These are phyloP conservation scores for Origma solitaria DNA, from an alignment of 2,113 vertebrate genomes.

Conservation along the genomic window DNA sequence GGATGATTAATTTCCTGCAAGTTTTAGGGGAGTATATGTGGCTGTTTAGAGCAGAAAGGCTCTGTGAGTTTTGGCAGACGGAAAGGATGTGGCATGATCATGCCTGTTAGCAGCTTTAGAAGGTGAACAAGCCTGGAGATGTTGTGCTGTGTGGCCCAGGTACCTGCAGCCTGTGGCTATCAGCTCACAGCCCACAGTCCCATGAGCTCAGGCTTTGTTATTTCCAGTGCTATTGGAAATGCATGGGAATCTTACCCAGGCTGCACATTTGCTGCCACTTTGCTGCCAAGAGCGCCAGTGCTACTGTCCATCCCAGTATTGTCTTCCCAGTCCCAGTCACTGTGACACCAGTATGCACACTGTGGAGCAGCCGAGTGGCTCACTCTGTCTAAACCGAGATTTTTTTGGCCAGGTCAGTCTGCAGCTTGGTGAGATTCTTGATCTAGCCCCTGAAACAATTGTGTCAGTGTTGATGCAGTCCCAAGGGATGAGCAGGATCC, in stretches of 20 bases:
- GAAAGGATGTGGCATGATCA: not conserved
- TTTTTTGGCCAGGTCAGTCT: not conserved
- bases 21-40: not conserved
- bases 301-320: not conserved
- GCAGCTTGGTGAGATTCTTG: not conserved
- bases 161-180: not conserved
- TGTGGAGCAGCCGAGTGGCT: not conserved
- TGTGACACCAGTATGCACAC: not conserved
- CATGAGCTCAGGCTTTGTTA: not conserved
- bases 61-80: not conserved
- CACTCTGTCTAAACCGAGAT: not conserved
- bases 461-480: not conserved
- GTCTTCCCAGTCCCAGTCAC: not conserved
- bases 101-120: not conserved
- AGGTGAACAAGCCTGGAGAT: not conserved
- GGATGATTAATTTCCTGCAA: not conserved
- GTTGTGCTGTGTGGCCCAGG: accelerated
- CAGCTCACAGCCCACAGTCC: not conserved
- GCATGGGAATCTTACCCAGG: not conserved
- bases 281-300: not conserved
- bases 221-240: not conserved
- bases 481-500: not conserved
- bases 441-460: not conserved
- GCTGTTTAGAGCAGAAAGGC: not conserved
- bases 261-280: not conserved